These are phyloP conservation scores for Aelia acuminata DNA, from an alignment of 2,888 invertebrate species.

Conservation along the genomic window DNA sequence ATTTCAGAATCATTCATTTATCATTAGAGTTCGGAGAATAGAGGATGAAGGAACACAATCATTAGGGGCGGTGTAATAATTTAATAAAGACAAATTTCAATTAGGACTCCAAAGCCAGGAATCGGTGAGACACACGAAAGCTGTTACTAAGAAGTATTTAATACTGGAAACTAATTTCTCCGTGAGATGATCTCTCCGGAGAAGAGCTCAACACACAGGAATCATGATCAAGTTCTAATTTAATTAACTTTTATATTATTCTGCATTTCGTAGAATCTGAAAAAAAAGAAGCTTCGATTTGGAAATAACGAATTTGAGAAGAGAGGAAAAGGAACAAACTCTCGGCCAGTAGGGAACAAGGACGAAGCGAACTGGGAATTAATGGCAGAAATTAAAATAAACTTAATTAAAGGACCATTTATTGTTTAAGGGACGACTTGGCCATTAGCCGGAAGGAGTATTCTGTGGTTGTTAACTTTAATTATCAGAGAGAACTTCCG, in stretches of 20 bases:
- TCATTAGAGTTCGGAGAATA: not conserved
- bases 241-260: slow-evolving; percentile 17
- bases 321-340: not conserved
- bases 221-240: not conserved
- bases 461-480: slow-evolving; percentile 32
- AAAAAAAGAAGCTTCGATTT: slow-evolving; percentile 13
- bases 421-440: slow-evolving; percentile 12
- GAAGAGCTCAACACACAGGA: not conserved
- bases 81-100: not conserved
- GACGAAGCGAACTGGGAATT: not conserved
- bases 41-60: not conserved
- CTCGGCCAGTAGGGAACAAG: not conserved
- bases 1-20: not conserved
- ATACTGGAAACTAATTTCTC: not conserved
- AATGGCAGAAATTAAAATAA: slow-evolving; percentile 3
- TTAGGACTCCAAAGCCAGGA: not conserved
- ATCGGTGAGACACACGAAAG: not conserved
- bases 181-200: not conserved
- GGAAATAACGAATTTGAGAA: not conserved
- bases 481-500: not conserved
- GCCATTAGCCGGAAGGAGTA: not conserved
- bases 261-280: not conserved
- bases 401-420: slow-evolving; percentile 20
- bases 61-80: not conserved
- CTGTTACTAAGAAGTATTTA: not conserved